Conservation (phyloP, 2,888 invertebrate genomes). For the Labia minor region DNA sequence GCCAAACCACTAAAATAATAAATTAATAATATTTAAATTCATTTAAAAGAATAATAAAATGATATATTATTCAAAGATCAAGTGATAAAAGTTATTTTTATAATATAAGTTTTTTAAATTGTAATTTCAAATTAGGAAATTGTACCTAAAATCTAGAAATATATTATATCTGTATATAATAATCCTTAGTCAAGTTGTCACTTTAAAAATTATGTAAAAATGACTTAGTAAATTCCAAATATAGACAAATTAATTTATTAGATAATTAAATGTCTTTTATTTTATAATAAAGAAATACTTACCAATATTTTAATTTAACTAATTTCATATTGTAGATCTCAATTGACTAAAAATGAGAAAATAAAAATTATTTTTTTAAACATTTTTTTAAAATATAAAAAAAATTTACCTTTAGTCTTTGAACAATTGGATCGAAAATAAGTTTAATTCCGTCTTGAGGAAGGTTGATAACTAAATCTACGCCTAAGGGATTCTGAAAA, state of each 20-base stretch:
- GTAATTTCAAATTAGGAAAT: no score
- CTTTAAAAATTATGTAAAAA: no score
- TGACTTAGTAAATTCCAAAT: no score
- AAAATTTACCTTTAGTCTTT: slow-evolving; percentile 64
- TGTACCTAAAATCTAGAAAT: no score
- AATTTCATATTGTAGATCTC: slow-evolving; percentile 96
- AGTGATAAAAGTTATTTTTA: slow-evolving; percentile 13
- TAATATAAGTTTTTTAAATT: no score
- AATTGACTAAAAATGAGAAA: slow-evolving; percentile 53
- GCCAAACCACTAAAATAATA: slow-evolving; percentile 54
- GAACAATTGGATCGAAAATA: slow-evolving; percentile 90
- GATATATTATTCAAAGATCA: slow-evolving; percentile 3
- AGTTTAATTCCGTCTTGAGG: slow-evolving; percentile 93
- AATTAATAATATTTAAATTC: not conserved
- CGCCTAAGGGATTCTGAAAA: slow-evolving; percentile 80
- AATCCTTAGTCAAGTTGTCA: no score
- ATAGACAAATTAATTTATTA: not conserved
- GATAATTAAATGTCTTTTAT: no score
- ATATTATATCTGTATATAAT: no score
- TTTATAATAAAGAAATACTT: slow-evolving; percentile 37
- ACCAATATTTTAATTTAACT: slow-evolving; percentile 95
- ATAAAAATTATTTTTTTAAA: slow-evolving; percentile 14
- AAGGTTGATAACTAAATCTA: slow-evolving; percentile 92
- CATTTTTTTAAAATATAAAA: no score
- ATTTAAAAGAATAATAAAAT: slow-evolving; percentile 17